Percentiles rank a stretch among this genome's conserved stretches.
Conservation (phyloP, 30 jellyfish, hydroid and myxozoan genomes). For the Sanderia malayensis region DNA sequence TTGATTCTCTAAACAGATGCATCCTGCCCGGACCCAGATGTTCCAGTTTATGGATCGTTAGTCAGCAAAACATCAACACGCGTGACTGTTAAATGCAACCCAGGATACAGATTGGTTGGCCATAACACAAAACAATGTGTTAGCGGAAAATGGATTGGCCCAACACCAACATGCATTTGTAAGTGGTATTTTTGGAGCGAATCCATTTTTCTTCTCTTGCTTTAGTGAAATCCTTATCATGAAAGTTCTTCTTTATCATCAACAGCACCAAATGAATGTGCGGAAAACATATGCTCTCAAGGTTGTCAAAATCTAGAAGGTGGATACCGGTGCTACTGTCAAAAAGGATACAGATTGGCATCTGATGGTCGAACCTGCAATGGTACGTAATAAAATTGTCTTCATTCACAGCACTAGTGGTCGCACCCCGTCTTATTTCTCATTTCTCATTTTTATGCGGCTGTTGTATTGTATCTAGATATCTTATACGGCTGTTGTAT, state of each 20-base stretch:
- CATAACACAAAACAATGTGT: constrained; percentile 48
- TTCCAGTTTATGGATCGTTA: constrained; percentile 73
- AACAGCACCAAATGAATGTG: constrained; percentile 77
- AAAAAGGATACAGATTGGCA: constrained; percentile 72
- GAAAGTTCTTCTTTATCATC: background rate
- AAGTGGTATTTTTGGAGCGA: constrained; percentile 5
- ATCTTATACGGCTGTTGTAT: constrained; percentile 1
- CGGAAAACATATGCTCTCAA: constrained; percentile 53
- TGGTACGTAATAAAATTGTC: too few species aligned
- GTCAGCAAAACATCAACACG: constrained; percentile 19
- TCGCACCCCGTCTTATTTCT: too few species aligned
- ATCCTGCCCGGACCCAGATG: constrained; percentile 62
- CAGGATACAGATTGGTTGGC: constrained; percentile 64
- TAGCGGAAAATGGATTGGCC: constrained; percentile 63
- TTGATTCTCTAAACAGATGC: constrained; percentile 5
- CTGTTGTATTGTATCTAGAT: too few species aligned
- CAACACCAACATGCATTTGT: constrained; percentile 76
- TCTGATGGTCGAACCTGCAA: constrained; percentile 67
- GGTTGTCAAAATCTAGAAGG: constrained; percentile 85
- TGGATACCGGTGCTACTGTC: constrained; percentile 85
- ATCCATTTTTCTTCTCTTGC: too few species aligned
- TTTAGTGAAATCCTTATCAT: too few species aligned
- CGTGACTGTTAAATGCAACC: constrained; percentile 46
- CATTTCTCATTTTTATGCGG: too few species aligned
- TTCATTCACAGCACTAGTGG: too few species aligned